These are phyloP conservation scores for Harmothoe impar DNA, from an alignment of 2,888 invertebrate genomes.

Conservation along the genomic window DNA sequence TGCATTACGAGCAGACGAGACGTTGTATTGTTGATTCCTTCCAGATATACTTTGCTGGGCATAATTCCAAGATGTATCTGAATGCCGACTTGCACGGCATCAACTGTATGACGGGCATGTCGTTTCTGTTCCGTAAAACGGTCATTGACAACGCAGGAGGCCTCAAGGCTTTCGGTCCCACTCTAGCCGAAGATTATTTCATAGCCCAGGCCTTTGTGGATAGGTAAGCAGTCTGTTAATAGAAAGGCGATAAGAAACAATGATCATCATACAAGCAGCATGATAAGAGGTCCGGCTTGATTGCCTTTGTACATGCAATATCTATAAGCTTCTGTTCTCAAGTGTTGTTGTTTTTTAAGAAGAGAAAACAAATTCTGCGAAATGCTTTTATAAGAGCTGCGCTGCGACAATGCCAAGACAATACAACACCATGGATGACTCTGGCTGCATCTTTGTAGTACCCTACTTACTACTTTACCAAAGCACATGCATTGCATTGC, in stretches of 20 bases:
- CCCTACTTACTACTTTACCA: no score
- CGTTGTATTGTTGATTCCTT: conserved; percentile 34
- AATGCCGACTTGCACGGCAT: conserved; percentile 95
- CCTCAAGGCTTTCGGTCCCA: conserved; percentile 94
- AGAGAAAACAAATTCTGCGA: no score
- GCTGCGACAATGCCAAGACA: no score
- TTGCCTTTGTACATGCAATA: no score
- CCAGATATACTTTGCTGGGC: conserved; percentile 96
- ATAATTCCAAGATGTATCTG: conserved; percentile 97
- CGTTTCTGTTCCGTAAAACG: conserved; percentile 93
- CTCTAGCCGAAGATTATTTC: conserved; percentile 99
- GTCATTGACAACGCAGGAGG: conserved; percentile 95
- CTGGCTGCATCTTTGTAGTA: no score
- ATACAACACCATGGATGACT: no score
- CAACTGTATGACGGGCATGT: conserved; percentile 99
- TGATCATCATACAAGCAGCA: neutral
- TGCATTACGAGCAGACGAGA: no score
- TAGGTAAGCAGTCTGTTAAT: conserved; percentile 78
- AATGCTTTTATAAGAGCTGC: no score
- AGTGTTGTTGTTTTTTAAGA: no score
- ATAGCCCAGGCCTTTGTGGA: conserved; percentile 94
- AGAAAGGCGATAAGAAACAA: neutral
- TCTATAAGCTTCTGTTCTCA: no score
- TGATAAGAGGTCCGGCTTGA: no score
- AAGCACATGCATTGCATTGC: no score